These are phyloP conservation scores for Amphilophus citrinellus DNA, from an alignment of 2,113 vertebrate genomes.

Conservation along the genomic window DNA sequence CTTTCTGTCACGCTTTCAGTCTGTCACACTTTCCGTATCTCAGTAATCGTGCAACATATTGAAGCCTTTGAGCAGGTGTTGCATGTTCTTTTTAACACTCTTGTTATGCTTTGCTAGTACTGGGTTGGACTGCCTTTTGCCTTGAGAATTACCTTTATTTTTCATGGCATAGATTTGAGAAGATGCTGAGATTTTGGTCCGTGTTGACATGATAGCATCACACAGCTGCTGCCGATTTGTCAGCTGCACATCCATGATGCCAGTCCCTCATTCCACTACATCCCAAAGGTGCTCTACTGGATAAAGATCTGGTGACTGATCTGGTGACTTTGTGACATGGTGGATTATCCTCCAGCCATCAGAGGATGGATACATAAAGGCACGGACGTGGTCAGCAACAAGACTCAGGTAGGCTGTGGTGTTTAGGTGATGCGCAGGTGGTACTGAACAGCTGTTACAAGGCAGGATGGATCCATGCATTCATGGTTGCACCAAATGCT, in stretches of 20 bases:
- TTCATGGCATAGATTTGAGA: accelerated
- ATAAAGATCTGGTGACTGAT: no score
- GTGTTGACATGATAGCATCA: neutral
- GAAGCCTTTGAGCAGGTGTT: no score
- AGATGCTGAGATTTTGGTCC: neutral
- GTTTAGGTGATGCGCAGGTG: neutral
- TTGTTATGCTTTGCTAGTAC: neutral
- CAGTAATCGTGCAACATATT: no score
- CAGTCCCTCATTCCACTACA: neutral
- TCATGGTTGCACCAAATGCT: neutral
- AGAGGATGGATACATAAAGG: neutral
- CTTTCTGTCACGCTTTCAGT: no score
- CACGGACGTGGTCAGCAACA: neutral
- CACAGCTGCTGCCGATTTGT: neutral
- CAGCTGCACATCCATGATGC: neutral
- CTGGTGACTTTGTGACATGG: neutral
- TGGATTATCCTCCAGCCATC: neutral
- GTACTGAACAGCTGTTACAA: neutral
- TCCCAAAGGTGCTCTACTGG: no score
- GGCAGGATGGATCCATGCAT: neutral
- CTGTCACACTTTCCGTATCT: no score
- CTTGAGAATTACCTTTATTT: neutral
- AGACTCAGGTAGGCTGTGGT: neutral
- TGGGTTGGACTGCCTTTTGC: neutral
- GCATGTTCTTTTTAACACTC: no score